These are phyloP conservation scores for Scopus umbretta DNA, from an alignment of 2,113 vertebrate species.

Conservation along the genomic window DNA sequence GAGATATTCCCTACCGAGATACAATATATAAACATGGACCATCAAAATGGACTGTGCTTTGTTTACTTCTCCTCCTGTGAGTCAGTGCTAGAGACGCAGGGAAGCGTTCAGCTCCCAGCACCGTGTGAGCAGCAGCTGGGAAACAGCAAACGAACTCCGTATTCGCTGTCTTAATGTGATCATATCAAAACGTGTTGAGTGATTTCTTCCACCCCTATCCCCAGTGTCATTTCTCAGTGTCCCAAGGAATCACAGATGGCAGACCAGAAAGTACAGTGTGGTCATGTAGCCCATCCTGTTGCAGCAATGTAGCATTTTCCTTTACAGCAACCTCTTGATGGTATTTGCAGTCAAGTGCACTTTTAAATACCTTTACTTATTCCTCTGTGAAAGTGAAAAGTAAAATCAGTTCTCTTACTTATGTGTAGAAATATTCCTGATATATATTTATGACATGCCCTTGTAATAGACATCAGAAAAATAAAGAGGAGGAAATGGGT, in stretches of 20 bases:
- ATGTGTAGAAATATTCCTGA: not conserved
- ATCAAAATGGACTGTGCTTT: not conserved
- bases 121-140: constrained; percentile 31
- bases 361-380: not conserved
- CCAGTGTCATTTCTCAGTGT: not conserved
- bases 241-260: constrained; percentile 40
- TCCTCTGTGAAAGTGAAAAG: constrained; percentile 4
- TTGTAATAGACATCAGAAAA: constrained; percentile 18
- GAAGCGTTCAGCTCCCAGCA: not conserved
- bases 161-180: not conserved
- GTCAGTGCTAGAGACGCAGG: not conserved
- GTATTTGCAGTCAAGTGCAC: not conserved
- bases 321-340: not conserved
- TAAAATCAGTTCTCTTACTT: not conserved
- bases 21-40: not conserved
- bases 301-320: not conserved
- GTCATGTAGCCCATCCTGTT: not conserved
- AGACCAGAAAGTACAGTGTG: not conserved
- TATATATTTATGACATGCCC: constrained; percentile 19
- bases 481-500: constrained; percentile 25
- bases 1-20: not conserved
- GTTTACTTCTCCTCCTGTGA: constrained; percentile 3
- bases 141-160: not conserved
- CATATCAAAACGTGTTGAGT: constrained; percentile 41
- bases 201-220: constrained; percentile 40